Evolutionary conservation across 1,140 invertebrate genomes (phyloP).

Genomic region (Drosophila nigromelanica): DNA sequence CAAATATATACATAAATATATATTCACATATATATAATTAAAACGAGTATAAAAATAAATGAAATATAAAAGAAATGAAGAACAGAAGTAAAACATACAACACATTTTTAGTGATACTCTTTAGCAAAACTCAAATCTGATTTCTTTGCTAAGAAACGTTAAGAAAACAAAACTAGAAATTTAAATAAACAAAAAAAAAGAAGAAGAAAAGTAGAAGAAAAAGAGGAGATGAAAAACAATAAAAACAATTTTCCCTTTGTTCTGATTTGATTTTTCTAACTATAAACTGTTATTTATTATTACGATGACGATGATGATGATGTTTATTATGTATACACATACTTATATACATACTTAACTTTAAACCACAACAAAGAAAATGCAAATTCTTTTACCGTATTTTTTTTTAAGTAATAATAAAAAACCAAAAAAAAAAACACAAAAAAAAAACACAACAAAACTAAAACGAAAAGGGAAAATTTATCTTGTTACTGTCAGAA

Average conservation of each 20-base stretch:
- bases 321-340: conserved; percentile 45
- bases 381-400: conserved; percentile 43
- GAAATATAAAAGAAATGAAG: conserved; percentile 28
- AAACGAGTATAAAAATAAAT: conserved; percentile 16
- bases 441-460: conserved; percentile 18
- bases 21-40: conserved; percentile 16
- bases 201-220: not conserved
- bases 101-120: conserved; percentile 71
- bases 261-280: conserved; percentile 51
- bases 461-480: conserved; percentile 54
- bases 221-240: conserved; percentile 26
- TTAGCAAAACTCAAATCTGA: conserved; percentile 63
- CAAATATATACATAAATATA: too few species aligned
- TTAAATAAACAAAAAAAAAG: conserved; percentile 14
- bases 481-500: conserved; percentile 81
- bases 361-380: conserved; percentile 31
- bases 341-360: conserved; percentile 40
- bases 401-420: conserved; percentile 32
- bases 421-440: conserved; percentile 24
- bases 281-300: conserved; percentile 61
- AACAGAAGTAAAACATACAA: conserved; percentile 9
- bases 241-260: conserved; percentile 28
- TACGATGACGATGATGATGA: conserved; percentile 28
- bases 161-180: conserved; percentile 51
- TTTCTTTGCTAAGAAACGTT: conserved; percentile 52